These are phyloP conservation scores for Trachelus iudaicus DNA, from an alignment of 2,888 invertebrate genomes.

Conservation along the genomic window DNA sequence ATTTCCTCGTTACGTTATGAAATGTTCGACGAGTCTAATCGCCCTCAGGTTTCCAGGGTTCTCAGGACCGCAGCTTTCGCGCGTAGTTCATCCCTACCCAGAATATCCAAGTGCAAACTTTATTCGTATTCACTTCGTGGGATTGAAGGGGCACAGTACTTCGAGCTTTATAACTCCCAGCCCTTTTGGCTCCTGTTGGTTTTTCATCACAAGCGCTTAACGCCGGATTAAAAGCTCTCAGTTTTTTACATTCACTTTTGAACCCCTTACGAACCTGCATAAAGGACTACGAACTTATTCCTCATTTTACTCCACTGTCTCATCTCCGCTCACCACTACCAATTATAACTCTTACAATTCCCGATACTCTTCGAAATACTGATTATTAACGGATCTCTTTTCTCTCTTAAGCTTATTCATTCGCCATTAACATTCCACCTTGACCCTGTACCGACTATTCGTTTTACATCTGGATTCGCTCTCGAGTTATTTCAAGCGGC, in stretches of 20 bases:
- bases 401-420: neutral
- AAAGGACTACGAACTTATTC: neutral
- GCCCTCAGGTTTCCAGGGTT: neutral
- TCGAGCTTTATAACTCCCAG: neutral
- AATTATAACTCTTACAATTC: neutral
- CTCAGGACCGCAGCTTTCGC: neutral
- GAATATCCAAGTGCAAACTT: neutral
- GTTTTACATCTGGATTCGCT: neutral
- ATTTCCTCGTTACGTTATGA: neutral
- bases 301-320: neutral
- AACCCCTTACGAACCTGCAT: neutral
- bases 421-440: neutral
- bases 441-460: neutral
- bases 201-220: conserved; percentile 16
- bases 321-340: neutral
- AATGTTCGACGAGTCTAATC: neutral
- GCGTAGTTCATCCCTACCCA: neutral
- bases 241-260: neutral
- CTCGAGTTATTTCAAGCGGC: neutral
- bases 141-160: neutral
- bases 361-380: neutral
- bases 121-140: neutral
- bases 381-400: neutral
- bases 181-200: conserved; percentile 1
- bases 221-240: conserved; percentile 3